Base-by-base conservation (phyloP, 1,140 invertebrate genomes). In the Macrobrachium nipponense region DNA sequence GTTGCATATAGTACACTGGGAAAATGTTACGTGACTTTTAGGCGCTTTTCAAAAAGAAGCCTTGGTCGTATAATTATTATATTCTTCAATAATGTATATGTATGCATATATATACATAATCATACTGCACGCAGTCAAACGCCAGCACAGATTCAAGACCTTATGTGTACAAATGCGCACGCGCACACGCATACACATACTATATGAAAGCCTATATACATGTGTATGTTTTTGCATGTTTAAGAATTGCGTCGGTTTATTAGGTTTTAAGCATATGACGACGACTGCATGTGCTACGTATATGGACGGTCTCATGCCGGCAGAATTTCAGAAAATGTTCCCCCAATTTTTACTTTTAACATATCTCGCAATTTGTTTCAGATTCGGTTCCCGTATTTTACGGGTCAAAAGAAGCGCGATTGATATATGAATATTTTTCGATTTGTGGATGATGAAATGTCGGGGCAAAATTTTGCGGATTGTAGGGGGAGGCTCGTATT, bases 141-240 rank as follows among this genome's bases (percentile, higher is more conserved):
- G 44, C 20, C 8, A 8, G 17, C 73, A 76, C 17, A 76, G 7
- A 76, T 7, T 8, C 73, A 76, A 8, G 59, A 7, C 4, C 17
- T 18, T 0, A 7, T 15, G 27, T 15, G 27, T 27, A 18, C 73
- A 5, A 8, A 10, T 11, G 12, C 3, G 14, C 73, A 36, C 2
- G 14, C 73, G 14, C 73, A 76, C 73, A 76, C n/a, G 12, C 8
- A 76, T 11, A 76, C 73, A 76, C 8, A 76, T 15, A 76, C n/a
- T 18, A 76, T 18, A 76, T 36, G 27, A 2, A 36, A 36, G 4
- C 27, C 1, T 36, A 36, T 36, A 4, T 36, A 36, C 27, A 4
- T 36, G 27, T 4, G 27, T 36, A 36, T 36, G 27, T 36, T 36
- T 36, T 2, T 36, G 27, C 1, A 36, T 36, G 4, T 36, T n/a